Conservation (phyloP, 1,140 invertebrate species). For the Drosophila pandora region DNA sequence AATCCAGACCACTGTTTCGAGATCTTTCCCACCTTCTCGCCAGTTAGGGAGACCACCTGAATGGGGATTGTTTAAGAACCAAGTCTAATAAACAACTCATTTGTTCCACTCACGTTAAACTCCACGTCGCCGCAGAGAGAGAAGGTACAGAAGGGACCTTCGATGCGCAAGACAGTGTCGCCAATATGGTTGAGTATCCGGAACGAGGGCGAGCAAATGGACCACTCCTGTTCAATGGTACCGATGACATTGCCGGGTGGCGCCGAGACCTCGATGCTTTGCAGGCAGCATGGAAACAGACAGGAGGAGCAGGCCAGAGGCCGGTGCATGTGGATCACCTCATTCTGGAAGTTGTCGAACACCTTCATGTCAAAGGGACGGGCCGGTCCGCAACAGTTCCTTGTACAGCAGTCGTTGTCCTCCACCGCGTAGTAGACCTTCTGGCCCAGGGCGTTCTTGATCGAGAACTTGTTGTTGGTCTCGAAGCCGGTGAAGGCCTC, state of each 20-base stretch:
- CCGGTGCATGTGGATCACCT: constrained; percentile 90
- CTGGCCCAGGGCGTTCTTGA: constrained; percentile 91
- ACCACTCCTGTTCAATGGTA: constrained; percentile 93
- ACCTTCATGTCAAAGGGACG: constrained; percentile 95
- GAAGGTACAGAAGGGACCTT: constrained; percentile 93
- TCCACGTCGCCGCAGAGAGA: constrained; percentile 92
- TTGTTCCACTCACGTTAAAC: constrained; percentile 85
- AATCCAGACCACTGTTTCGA: constrained; percentile 91
- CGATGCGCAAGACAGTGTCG: constrained; percentile 91
- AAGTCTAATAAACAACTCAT: background rate
- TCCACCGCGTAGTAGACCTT: constrained; percentile 94
- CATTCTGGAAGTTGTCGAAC: constrained; percentile 90
- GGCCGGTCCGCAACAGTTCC: constrained; percentile 90
- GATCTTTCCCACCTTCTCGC: constrained; percentile 89
- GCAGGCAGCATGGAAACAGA: constrained; percentile 93
- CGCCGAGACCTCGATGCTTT: constrained; percentile 91
- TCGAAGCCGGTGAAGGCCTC: constrained; percentile 95
- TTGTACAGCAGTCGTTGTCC: constrained; percentile 91
- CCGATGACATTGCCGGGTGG: constrained; percentile 91
- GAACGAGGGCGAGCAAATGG: constrained; percentile 90
- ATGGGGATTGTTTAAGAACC: background rate
- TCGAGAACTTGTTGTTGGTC: constrained; percentile 94
- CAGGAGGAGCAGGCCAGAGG: constrained; percentile 91
- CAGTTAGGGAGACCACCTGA: constrained; percentile 87
- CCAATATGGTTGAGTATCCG: constrained; percentile 91